phyloP scores from a whole-genome alignment of 2,888 invertebrate species.

The Stenotaenia linearis region DNA sequence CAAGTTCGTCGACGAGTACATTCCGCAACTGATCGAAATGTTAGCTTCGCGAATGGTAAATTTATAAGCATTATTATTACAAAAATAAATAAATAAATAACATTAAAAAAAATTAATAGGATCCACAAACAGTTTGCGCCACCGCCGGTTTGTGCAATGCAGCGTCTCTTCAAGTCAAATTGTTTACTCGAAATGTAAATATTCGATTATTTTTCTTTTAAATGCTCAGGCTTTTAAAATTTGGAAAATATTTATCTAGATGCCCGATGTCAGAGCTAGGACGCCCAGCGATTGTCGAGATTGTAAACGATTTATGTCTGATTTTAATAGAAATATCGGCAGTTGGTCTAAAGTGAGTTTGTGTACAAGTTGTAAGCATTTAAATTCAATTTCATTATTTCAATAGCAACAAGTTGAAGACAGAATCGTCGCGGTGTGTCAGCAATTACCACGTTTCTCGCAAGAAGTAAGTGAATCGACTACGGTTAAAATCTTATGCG shows the following conservation, averaged over 20 bases:
- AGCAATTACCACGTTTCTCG: background rate
- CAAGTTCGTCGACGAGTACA: constrained; percentile 73
- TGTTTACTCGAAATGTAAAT: background rate
- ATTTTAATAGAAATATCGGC: constrained; percentile 51
- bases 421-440: constrained; percentile 48
- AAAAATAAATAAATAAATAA: background rate
- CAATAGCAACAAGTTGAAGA: constrained; percentile 54
- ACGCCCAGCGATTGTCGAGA: constrained; percentile 40
- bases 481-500: background rate
- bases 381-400: no score
- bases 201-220: no score
- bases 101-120: constrained; percentile 21
- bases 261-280: background rate
- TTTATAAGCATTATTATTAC: background rate
- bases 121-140: constrained; percentile 36
- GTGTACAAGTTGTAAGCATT: background rate
- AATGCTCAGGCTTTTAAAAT: no score
- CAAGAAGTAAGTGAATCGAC: background rate
- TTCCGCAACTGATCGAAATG: constrained; percentile 79
- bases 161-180: constrained; percentile 24
- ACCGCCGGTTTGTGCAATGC: constrained; percentile 36
- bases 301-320: constrained; percentile 41
- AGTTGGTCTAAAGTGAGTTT: constrained; percentile 45
- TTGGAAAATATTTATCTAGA: background rate
- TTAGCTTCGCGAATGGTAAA: constrained; percentile 72